These are phyloP conservation scores for Drosophila willistoni DNA, from an alignment of 1,140 invertebrate genomes.

Conservation along the genomic window DNA sequence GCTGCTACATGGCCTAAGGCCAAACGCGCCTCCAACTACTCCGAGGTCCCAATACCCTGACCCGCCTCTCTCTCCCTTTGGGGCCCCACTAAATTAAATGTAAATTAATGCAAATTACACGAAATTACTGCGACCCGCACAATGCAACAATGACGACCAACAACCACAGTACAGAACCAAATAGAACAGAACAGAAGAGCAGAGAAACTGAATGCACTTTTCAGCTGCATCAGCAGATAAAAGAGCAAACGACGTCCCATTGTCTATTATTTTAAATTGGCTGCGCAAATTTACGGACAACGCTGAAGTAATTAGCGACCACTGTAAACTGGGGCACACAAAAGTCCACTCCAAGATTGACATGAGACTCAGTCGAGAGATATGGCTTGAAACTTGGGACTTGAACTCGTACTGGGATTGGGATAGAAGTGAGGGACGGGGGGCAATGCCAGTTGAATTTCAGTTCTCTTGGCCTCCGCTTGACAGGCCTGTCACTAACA, in stretches of 20 bases:
- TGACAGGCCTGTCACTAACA: conserved; percentile 21
- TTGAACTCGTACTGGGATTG: not conserved
- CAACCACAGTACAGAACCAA: conserved; percentile 7
- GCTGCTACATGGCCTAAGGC: conserved; percentile 49
- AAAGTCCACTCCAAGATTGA: conserved; percentile 19
- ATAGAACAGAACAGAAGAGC: not conserved
- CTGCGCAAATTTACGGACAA: conserved; percentile 75
- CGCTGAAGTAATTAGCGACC: conserved; percentile 72
- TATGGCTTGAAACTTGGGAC: not conserved
- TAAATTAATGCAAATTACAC: conserved; percentile 80
- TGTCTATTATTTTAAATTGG: conserved; percentile 80
- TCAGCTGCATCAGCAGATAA: conserved; percentile 66
- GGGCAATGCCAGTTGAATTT: conserved; percentile 10
- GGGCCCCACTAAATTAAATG: conserved; percentile 66
- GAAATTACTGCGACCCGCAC: conserved; percentile 64
- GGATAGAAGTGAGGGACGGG: not conserved
- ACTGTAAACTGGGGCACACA: conserved; percentile 60
- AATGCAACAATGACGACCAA: conserved; percentile 44
- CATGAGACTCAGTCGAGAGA: conserved; percentile 4
- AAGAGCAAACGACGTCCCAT: conserved; percentile 57
- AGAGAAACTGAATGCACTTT: conserved; percentile 21
- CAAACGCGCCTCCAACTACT: conserved; percentile 17
- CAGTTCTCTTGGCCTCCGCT: not conserved
- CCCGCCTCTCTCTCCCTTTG: conserved; percentile 19
- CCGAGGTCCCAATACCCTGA: conserved; percentile 16